Conservation (phyloP, 2,888 invertebrate species). For the Xestia c-nigrum region DNA sequence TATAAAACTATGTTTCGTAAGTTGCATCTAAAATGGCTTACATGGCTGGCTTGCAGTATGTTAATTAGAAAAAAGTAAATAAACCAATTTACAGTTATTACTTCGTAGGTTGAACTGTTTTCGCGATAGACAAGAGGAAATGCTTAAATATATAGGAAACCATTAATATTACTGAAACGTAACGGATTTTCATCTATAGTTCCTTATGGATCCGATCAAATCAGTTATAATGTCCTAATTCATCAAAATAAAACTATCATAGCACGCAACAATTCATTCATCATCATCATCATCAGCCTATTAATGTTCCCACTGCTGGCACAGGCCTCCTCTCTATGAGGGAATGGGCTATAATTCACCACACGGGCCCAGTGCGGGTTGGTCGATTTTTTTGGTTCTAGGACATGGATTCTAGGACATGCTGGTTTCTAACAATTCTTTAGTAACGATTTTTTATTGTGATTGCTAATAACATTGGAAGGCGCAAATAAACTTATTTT, state of each 20-base stretch:
- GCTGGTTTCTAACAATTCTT: no score
- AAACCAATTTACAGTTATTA: background rate
- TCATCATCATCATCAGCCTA: no score
- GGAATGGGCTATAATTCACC: no score
- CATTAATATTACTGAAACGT: background rate
- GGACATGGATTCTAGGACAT: no score
- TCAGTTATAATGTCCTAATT: background rate
- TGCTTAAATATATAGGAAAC: background rate
- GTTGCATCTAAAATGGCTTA: background rate
- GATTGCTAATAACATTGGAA: background rate
- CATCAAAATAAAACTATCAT: background rate
- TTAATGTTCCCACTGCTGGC: no score
- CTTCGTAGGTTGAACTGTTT: background rate
- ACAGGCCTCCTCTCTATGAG: no score
- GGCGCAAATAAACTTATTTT: background rate
- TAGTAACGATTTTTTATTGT: background rate
- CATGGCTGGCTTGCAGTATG: background rate
- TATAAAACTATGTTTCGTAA: background rate
- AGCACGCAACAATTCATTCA: no score
- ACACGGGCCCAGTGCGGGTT: no score
- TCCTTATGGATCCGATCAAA: conserved; percentile 4
- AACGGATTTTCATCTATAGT: background rate
- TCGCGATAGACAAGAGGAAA: conserved; percentile 14
- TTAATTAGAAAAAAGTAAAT: background rate
- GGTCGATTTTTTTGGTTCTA: no score